Percentiles rank a stretch among this genome's conserved stretches.
These are phyloP conservation scores for Brachionus angularis DNA, from an alignment of 1,140 invertebrate genomes.

Conservation along the genomic window DNA sequence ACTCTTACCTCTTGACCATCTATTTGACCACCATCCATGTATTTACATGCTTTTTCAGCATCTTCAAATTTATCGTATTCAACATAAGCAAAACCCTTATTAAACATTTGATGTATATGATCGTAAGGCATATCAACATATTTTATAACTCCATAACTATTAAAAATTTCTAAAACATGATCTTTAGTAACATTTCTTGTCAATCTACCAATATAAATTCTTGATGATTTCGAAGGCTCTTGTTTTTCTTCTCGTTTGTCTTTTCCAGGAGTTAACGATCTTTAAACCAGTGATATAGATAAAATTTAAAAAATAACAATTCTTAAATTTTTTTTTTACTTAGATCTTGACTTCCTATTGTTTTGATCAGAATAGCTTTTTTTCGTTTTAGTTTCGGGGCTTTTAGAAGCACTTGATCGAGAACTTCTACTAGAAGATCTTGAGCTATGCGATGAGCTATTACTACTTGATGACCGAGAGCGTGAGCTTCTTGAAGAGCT, in stretches of 20 bases:
- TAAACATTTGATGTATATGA: conserved; percentile 75
- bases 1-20: conserved; percentile 88
- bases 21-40: conserved; percentile 89
- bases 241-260: conserved; percentile 9
- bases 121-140: conserved; percentile 82
- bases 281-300: background rate
- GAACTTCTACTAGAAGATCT: background rate
- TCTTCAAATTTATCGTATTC: conserved; percentile 88
- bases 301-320: background rate
- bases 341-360: background rate
- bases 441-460: background rate
- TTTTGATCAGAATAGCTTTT: background rate
- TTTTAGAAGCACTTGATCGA: background rate
- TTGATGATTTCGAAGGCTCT: conserved; percentile 28
- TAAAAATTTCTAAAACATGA: conserved; percentile 90
- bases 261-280: background rate
- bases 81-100: conserved; percentile 85
- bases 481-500: background rate
- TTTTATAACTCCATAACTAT: conserved; percentile 82
- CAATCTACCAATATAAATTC: conserved; percentile 81
- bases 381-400: background rate
- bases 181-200: conserved; percentile 84
- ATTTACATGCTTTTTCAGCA: conserved; percentile 95
- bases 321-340: background rate
- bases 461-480: background rate